A percentile compares a stretch with the other conserved stretches of the same genome.
phyloP scores from a whole-genome alignment of 2,888 invertebrate genomes.

The Bedellia somnulentella region DNA sequence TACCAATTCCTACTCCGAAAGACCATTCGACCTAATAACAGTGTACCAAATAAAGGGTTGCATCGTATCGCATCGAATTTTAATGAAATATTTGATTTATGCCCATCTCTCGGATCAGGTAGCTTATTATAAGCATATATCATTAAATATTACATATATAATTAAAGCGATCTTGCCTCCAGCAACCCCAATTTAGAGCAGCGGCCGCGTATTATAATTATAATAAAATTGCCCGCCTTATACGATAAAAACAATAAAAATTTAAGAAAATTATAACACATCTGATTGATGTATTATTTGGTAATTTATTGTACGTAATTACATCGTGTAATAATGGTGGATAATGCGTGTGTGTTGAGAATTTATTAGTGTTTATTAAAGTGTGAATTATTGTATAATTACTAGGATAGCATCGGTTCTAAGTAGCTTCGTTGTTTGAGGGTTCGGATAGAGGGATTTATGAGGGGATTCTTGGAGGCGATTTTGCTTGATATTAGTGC shows the following conservation, averaged over 20 bases:
- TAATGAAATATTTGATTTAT: constrained; percentile 63
- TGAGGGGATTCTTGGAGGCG: constrained; percentile 41
- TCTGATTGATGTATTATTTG: constrained; percentile 62
- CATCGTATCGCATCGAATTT: constrained; percentile 38
- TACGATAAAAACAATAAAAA: constrained; percentile 33
- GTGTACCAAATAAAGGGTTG: constrained; percentile 55
- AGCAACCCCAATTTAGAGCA: constrained; percentile 54
- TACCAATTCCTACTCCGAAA: no score
- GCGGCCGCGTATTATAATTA: constrained; percentile 49
- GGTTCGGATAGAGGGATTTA: constrained; percentile 53
- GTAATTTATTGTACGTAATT: constrained; percentile 59
- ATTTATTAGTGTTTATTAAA: constrained; percentile 61
- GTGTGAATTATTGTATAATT: constrained; percentile 62
- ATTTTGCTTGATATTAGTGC: constrained; percentile 34
- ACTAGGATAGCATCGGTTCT: constrained; percentile 53
- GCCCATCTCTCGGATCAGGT: constrained; percentile 47
- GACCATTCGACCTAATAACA: no score
- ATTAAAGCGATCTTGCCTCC: constrained; percentile 49
- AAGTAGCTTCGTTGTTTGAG: constrained; percentile 54
- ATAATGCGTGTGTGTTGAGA: constrained; percentile 38
- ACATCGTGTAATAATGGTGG: constrained; percentile 56
- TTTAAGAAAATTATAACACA: constrained; percentile 57
- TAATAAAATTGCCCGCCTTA: constrained; percentile 48
- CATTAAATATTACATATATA: constrained; percentile 60
- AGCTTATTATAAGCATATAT: constrained; percentile 60